phyloP scores from a whole-genome alignment of 2,113 vertebrate species.

The Tonatia bakeri region DNA sequence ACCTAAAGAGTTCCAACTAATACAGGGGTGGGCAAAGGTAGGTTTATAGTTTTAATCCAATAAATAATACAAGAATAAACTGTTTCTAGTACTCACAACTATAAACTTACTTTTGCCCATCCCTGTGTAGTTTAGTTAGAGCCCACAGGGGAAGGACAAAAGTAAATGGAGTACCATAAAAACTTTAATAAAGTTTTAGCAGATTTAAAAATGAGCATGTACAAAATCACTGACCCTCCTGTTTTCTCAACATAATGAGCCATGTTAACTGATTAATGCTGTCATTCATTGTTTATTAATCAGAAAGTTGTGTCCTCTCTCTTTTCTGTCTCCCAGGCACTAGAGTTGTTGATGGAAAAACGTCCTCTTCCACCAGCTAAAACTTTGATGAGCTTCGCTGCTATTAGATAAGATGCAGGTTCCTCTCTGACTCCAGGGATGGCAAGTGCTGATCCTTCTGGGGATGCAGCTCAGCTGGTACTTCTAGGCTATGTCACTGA shows the following conservation, averaged over 20 bases:
- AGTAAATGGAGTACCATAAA: neutral
- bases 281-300: neutral
- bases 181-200: neutral
- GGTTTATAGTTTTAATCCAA: neutral
- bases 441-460: neutral
- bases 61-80: neutral
- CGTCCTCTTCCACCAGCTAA: neutral
- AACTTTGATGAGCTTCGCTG: neutral
- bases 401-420: neutral
- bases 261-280: slow-evolving; percentile 12
- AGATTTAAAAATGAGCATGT: neutral
- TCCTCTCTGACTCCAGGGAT: neutral
- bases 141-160: neutral
- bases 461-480: neutral
- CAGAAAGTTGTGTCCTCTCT: neutral
- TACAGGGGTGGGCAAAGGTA: neutral
- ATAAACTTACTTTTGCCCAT: neutral
- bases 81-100: neutral
- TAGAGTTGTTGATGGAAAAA: neutral
- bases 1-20: neutral
- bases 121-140: neutral
- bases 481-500: neutral
- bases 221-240: neutral
- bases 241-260: neutral
- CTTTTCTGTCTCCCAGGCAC: neutral